A percentile compares a stretch with the other conserved stretches of the same genome.
Evolutionary conservation across 2,888 invertebrate species (phyloP).

Genomic region (Melieria picta): DNA sequence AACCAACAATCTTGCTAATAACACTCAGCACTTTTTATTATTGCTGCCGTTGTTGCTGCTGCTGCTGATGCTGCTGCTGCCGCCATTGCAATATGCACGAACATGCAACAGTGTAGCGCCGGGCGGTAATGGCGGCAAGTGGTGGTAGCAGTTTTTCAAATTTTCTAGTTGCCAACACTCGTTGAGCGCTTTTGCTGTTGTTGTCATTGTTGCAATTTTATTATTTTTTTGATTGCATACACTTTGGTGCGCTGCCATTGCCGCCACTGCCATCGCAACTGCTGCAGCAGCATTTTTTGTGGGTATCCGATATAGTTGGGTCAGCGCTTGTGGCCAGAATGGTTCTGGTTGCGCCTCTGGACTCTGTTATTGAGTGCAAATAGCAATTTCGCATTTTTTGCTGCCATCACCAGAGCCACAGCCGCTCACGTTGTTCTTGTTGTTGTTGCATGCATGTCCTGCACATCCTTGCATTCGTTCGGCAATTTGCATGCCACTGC

Average conservation of each 20-base stretch:
- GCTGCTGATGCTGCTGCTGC: too few relatives aligned
- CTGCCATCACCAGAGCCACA: slow-evolving; percentile 18
- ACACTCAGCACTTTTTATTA: too few relatives aligned
- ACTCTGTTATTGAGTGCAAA: slow-evolving; percentile 63
- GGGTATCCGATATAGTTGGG: slow-evolving; percentile 64
- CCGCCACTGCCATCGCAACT: not conserved
- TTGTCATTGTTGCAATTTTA: not conserved
- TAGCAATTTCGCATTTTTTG: slow-evolving; percentile 58
- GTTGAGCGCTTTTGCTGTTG: slow-evolving; percentile 9
- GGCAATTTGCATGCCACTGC: slow-evolving; percentile 37
- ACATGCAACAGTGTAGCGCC: too few relatives aligned
- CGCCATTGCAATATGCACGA: too few relatives aligned
- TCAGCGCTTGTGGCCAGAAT: slow-evolving; percentile 65
- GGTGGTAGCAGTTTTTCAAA: too few relatives aligned
- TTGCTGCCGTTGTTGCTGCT: too few relatives aligned
- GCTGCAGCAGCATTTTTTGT: slow-evolving; percentile 53
- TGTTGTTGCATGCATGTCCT: slow-evolving; percentile 31
- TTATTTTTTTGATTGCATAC: too few relatives aligned
- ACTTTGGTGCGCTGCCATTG: not conserved
- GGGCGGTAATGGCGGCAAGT: too few relatives aligned
- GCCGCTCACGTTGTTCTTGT: slow-evolving; percentile 31
- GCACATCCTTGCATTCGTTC: slow-evolving; percentile 36
- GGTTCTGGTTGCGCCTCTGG: slow-evolving; percentile 60
- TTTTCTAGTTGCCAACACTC: too few relatives aligned
- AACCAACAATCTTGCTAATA: too few relatives aligned